A percentile compares a stretch with the other conserved stretches of the same genome.
phyloP scores from a whole-genome alignment of 2,888 invertebrate species.

The Elaeidobius kamerunicus region DNA sequence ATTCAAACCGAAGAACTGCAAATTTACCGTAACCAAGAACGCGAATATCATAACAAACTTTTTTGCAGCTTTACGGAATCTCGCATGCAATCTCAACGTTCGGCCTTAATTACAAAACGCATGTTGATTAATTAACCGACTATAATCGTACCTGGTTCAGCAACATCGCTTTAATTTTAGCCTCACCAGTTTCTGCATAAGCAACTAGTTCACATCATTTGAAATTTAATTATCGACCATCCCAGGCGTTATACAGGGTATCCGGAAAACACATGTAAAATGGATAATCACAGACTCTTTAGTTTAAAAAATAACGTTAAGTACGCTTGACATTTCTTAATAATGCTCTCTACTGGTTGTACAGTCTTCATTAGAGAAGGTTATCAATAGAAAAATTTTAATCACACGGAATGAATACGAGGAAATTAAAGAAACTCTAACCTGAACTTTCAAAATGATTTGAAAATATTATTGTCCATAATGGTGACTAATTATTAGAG shows the following conservation, averaged over 20 bases:
- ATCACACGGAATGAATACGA: no score
- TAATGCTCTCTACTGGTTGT: no score
- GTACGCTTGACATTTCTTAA: no score
- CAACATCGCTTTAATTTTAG: slow-evolving; percentile 22
- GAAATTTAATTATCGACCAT: slow-evolving; percentile 19
- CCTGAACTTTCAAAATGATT: no score
- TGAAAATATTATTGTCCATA: no score
- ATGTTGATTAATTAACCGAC: slow-evolving; percentile 30
- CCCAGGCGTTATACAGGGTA: slow-evolving; percentile 6
- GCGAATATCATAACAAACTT: slow-evolving; percentile 21
- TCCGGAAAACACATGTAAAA: neutral
- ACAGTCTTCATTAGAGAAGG: no score
- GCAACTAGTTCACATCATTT: slow-evolving; percentile 28
- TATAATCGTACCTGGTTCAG: slow-evolving; percentile 20
- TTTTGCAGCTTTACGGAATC: slow-evolving; percentile 27
- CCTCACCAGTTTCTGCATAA: slow-evolving; percentile 26
- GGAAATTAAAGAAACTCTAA: no score
- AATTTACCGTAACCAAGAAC: no score
- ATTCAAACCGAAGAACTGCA: no score
- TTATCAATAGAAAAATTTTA: no score
- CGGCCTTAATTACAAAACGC: slow-evolving; percentile 28
- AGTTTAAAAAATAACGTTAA: no score
- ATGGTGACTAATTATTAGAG: no score
- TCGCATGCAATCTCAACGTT: slow-evolving; percentile 25
- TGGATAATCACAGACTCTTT: neutral